These are phyloP conservation scores for Scaptomyza reducta DNA, from an alignment of 2,888 invertebrate species.

Conservation along the genomic window DNA sequence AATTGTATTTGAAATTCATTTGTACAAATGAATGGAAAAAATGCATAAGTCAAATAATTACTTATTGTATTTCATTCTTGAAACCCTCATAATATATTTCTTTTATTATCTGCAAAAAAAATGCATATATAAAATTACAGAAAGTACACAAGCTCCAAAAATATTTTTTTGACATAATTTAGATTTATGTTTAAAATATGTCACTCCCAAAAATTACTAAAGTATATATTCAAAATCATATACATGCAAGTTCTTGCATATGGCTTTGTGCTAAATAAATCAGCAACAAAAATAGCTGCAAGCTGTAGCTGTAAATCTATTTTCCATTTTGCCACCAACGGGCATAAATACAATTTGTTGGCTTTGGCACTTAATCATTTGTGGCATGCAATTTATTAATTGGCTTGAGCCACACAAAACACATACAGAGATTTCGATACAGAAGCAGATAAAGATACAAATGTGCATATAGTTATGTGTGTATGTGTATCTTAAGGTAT, in stretches of 20 bases:
- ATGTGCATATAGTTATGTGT: neutral
- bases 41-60: neutral
- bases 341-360: conserved; percentile 49
- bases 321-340: conserved; percentile 11
- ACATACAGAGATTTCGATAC: neutral
- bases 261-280: neutral
- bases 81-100: too few relatives aligned
- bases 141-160: too few relatives aligned
- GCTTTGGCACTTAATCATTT: conserved; percentile 41
- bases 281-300: neutral
- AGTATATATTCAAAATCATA: neutral
- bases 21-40: neutral
- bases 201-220: neutral
- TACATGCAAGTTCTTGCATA: neutral
- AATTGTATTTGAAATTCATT: neutral
- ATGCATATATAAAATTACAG: neutral
- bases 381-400: conserved; percentile 62
- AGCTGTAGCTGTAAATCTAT: conserved; percentile 24
- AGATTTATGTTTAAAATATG: neutral
- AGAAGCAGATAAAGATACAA: conserved; percentile 1
- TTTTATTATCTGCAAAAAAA: neutral
- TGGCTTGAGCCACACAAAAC: conserved; percentile 36
- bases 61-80: neutral
- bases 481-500: conserved; percentile 2
- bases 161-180: too few relatives aligned